These are phyloP conservation scores for Drosophila bocki DNA, from an alignment of 1,140 invertebrate genomes.

Conservation along the genomic window DNA sequence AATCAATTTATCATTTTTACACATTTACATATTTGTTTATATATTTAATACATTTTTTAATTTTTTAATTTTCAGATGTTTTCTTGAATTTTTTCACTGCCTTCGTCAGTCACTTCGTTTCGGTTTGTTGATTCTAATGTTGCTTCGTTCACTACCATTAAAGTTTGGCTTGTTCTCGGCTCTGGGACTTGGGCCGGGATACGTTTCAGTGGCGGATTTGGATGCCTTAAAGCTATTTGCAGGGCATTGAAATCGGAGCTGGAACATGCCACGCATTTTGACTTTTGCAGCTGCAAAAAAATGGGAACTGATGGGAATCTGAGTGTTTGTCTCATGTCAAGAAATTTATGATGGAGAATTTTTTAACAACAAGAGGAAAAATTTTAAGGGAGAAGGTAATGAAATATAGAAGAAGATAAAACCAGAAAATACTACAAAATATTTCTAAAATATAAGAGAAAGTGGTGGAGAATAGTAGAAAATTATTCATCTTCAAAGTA, in stretches of 20 bases:
- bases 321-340: conserved; percentile 12
- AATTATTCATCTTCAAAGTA: too few species aligned
- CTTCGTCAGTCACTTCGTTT: conserved; percentile 41
- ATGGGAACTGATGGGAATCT: conserved; percentile 19
- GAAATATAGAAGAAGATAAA: not conserved
- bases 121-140: conserved; percentile 65
- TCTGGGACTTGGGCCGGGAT: not conserved
- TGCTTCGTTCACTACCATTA: conserved; percentile 55
- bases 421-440: too few species aligned
- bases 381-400: not conserved
- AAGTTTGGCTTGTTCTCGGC: conserved; percentile 59
- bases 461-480: too few species aligned
- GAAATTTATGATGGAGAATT: conserved; percentile 31
- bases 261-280: conserved; percentile 67
- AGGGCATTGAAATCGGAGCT: conserved; percentile 64
- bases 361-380: not conserved
- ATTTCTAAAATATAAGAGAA: too few species aligned
- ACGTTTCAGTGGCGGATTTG: conserved; percentile 60
- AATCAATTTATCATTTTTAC: too few species aligned
- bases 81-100: not conserved
- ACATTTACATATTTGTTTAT: too few species aligned
- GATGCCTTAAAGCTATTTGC: conserved; percentile 76
- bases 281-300: conserved; percentile 65
- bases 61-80: not conserved
- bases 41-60: too few species aligned